Evolutionary conservation across 2,113 vertebrate genomes (phyloP), one percentile per base, ranked within the genome.

Genomic region (Clarias macrocephalus): DNA sequence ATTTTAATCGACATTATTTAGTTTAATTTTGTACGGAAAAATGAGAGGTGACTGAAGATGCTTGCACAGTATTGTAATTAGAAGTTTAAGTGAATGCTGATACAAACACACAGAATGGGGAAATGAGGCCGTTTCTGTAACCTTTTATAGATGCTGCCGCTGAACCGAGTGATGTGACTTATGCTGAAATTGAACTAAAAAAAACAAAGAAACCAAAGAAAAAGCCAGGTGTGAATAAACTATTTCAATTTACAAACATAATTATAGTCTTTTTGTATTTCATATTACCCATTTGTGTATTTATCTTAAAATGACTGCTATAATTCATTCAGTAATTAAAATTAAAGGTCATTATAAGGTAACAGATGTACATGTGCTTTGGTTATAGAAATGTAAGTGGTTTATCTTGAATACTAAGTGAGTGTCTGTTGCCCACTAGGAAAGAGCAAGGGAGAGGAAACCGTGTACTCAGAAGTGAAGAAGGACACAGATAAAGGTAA

Each of bases 141-240:
- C 42, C 2, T 77, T 77, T 57, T 52, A 62, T 59, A 88, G 62
- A 23, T 33, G 7, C 57, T 82, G n/a, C 19, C 11, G 16, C 54
- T 19, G 9, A 59, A 56, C 25, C 63, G 3, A n/a, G 28, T 66
- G 37, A 85, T 73, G 13, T 85, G 77, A 80, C 65, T 48, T 85
- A 85, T n/a, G 87, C 87, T 63, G n/a, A 72, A 48, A 75, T 88
- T 59, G 33, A 82, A n/a, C 30, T 85, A 52, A 48, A 82, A 72
- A 57, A 48, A n/a, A 23, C 4, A 23, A 68, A 85, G 73, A 70
- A 57, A 33, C 30, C 82, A 80, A 62, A 48, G 11, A 66, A 11
- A 80, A 80, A 80, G 70, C 30, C 13, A 28, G 56, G 30, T 18
- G 10, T 4, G 73, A 6, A 0, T 54, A n/a, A 76, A 75, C 25